Evolutionary conservation across 2,113 vertebrate species (phyloP), one percentile per base, ranked within the genome.

Genomic region (Sprattus sprattus): DNA sequence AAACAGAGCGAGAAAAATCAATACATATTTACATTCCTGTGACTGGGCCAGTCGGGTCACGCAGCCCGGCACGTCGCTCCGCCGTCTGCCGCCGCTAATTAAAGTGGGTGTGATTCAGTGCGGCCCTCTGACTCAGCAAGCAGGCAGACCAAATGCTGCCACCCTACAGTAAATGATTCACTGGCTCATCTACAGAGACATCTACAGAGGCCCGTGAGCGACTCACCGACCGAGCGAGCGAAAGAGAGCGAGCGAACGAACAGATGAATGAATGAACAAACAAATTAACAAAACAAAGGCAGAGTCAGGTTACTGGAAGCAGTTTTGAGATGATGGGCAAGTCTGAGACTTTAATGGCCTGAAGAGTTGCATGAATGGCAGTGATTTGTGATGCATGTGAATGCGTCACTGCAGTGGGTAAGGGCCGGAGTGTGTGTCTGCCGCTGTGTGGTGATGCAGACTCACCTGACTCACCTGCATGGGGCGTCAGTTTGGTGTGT

Each of bases 21-120:
- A 87, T 87, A 82, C 85, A 88, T 90, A 88, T 90, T 90, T 90
- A 86, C 86, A 86, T 90, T 87, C 87, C 46, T 80, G 67, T 84
- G 81, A 83, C 85, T 80, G 86, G 86, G 82, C 64, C 82, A 84
- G 82, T 82, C 83, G 46, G 87, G 89, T 90, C 84, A 49, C 82
- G 71, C 46, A 50, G 49, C 54, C 32, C 46, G 32, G 47, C 45
- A 60, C 54, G 13, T 45, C 25, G 52, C 54, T 22, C 15, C 5
- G 49, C 60, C 25, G 45, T 88, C 81, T 83, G 64, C 39, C 84
- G 71, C 25, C 20, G 28, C 54, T 86, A 88, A 89, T 87, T 85
- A 88, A 85, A 71, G 57, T 49, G 83, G 64, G 25, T 46, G 81
- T 81, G 83, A 83, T 83, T 83, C 60, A 80, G 71, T 13, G 71